Conservation (phyloP, 2,888 invertebrate species). For the Candidula unifasciata region DNA sequence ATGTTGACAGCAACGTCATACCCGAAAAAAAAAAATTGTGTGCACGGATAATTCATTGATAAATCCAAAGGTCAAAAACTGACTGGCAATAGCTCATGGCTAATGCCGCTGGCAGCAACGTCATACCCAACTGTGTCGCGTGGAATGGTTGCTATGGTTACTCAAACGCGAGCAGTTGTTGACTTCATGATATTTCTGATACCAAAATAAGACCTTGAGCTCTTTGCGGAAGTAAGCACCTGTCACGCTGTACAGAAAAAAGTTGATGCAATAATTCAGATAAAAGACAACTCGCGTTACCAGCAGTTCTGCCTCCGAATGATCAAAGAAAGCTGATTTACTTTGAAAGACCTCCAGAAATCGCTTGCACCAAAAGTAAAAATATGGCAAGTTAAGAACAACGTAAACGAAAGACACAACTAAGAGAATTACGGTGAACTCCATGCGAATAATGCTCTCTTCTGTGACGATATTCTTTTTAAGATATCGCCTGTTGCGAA, state of each 20-base stretch:
- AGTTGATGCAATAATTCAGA: slow-evolving; percentile 74
- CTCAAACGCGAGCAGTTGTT: neutral
- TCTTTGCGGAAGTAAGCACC: slow-evolving; percentile 73
- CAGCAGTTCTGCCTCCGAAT: slow-evolving; percentile 31
- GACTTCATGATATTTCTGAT: slow-evolving; percentile 40
- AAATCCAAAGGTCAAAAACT: neutral
- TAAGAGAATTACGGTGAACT: slow-evolving; percentile 73
- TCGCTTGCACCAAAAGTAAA: slow-evolving; percentile 67
- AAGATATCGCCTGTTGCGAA: slow-evolving; percentile 54
- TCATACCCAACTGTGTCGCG: slow-evolving; percentile 20
- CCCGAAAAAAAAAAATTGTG: neutral
- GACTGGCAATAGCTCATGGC: neutral
- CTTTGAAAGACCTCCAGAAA: slow-evolving; percentile 46
- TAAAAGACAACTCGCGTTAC: slow-evolving; percentile 71
- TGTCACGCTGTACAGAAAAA: slow-evolving; percentile 73
- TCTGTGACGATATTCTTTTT: slow-evolving; percentile 60
- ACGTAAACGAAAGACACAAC: slow-evolving; percentile 74
- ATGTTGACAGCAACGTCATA: neutral
- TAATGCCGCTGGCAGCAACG: neutral
- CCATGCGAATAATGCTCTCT: slow-evolving; percentile 69
- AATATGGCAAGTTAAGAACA: slow-evolving; percentile 74
- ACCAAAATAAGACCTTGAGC: slow-evolving; percentile 65
- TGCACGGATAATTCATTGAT: neutral
- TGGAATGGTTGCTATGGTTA: slow-evolving; percentile 18
- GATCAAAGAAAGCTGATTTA: slow-evolving; percentile 1